Conservation (phyloP, 1,140 invertebrate species). For the Drosophila novamexicana region DNA sequence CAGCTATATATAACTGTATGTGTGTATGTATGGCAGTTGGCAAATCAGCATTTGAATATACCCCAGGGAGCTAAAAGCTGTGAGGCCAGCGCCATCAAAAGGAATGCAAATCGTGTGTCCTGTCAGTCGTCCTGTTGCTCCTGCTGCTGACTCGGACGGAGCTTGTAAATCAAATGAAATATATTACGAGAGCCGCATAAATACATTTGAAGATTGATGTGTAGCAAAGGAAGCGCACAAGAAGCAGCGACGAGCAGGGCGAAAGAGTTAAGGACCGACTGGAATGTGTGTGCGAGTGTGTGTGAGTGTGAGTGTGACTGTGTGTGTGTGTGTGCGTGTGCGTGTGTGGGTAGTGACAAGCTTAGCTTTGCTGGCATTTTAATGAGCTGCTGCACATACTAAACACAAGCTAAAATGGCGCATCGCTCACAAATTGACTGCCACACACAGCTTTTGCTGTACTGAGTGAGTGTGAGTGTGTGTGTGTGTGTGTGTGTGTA, state of each 20-base stretch:
- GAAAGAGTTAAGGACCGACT: constrained; percentile 5
- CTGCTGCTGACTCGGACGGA: constrained; percentile 24
- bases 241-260: not conserved
- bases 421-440: constrained; percentile 68
- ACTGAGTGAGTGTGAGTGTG: not conserved
- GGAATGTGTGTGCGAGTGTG: not conserved
- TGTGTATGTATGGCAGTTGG: not conserved
- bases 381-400: constrained; percentile 72
- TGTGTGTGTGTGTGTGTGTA: not conserved
- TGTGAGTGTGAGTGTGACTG: not conserved
- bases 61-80: constrained; percentile 47
- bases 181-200: constrained; percentile 64
- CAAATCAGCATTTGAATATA: constrained; percentile 79
- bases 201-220: constrained; percentile 75
- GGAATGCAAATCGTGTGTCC: constrained; percentile 72
- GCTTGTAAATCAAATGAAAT: constrained; percentile 80
- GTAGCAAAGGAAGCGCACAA: not conserved
- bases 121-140: constrained; percentile 24
- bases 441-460: constrained; percentile 10
- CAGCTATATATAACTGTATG: not conserved
- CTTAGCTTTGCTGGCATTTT: constrained; percentile 60
- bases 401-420: constrained; percentile 62
- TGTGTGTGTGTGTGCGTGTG: not conserved
- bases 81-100: constrained; percentile 56
- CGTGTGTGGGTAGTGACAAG: constrained; percentile 1